A percentile compares a stretch with the other conserved stretches of the same genome.
phyloP scores from a whole-genome alignment of 1,140 invertebrate species.

The Brachionus asplanchnoidis region DNA sequence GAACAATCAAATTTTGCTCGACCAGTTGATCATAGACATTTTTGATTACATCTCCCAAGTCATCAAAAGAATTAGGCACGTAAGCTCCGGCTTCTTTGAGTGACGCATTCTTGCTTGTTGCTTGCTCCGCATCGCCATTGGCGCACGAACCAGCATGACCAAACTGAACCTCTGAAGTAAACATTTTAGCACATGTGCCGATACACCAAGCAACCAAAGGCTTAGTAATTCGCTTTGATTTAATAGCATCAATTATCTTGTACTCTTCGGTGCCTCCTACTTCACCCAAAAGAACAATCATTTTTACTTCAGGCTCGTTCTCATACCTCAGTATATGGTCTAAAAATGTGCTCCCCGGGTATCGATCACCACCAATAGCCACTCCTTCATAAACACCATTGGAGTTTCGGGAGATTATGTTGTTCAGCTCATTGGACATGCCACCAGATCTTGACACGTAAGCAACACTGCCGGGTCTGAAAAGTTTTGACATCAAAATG shows the following conservation, averaged over 20 bases:
- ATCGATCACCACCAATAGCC: slow-evolving; percentile 95
- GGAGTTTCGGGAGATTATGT: slow-evolving; percentile 91
- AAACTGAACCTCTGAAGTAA: slow-evolving; percentile 93
- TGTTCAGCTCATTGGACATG: slow-evolving; percentile 99
- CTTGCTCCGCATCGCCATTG: slow-evolving; percentile 88
- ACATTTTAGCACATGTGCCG: slow-evolving; percentile 81
- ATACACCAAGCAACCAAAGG: slow-evolving; percentile 97
- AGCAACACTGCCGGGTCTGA: slow-evolving; percentile 86
- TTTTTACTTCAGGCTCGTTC: slow-evolving; percentile 71
- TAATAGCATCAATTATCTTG: slow-evolving; percentile 82
- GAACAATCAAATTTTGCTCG: slow-evolving; percentile 73
- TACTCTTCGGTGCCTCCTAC: slow-evolving; percentile 99
- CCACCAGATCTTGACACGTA: slow-evolving; percentile 97
- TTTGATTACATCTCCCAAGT: slow-evolving; percentile 73
- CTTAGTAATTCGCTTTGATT: slow-evolving; percentile 77
- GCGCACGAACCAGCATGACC: slow-evolving; percentile 97
- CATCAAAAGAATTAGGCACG: slow-evolving; percentile 89
- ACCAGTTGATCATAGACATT: slow-evolving; percentile 45
- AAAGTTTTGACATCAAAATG: slow-evolving; percentile 92
- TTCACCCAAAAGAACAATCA: slow-evolving; percentile 91
- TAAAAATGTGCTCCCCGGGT: slow-evolving; percentile 96
- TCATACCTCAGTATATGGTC: slow-evolving; percentile 87
- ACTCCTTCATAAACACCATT: slow-evolving; percentile 96
- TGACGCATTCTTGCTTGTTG: slow-evolving; percentile 81
- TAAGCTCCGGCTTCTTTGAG: slow-evolving; percentile 74